Conservation (phyloP, 2,113 vertebrate genomes). For the Myocastor coypus region DNA sequence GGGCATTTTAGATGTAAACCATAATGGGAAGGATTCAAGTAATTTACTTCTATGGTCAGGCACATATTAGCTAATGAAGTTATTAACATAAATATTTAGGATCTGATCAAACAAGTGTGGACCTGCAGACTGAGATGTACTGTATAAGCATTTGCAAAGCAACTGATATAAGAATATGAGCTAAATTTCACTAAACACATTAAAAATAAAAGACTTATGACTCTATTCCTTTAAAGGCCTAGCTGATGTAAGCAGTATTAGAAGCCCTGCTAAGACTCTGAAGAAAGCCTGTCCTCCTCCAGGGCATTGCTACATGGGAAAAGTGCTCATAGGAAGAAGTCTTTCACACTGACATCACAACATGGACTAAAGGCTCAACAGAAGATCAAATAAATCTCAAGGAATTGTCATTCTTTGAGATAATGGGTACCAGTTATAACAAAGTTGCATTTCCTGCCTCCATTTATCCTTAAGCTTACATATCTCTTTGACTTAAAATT, state of each 20-base stretch:
- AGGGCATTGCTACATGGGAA: fast-evolving
- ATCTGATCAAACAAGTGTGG: neutral
- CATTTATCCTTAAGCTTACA: neutral
- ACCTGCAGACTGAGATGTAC: neutral
- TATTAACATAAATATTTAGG: neutral
- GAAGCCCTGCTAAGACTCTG: neutral
- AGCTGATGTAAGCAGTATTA: neutral
- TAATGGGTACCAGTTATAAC: neutral
- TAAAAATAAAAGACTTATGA: neutral
- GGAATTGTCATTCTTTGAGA: neutral
- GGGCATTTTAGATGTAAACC: neutral
- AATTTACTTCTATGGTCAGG: neutral
- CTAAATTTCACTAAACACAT: neutral
- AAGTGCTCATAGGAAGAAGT: neutral
- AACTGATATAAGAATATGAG: neutral
- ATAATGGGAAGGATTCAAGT: neutral
- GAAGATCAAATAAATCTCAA: neutral
- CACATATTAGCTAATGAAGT: neutral
- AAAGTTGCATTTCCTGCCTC: neutral
- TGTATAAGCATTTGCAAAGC: neutral
- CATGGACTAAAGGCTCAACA: fast-evolving
- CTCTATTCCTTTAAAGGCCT: neutral
- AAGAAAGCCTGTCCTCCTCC: neutral
- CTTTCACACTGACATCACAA: neutral
- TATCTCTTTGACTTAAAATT: neutral